Evolutionary conservation across 2,113 vertebrate genomes (phyloP), one percentile per base, ranked within the genome.

Genomic region (Macquaria ambigua): DNA sequence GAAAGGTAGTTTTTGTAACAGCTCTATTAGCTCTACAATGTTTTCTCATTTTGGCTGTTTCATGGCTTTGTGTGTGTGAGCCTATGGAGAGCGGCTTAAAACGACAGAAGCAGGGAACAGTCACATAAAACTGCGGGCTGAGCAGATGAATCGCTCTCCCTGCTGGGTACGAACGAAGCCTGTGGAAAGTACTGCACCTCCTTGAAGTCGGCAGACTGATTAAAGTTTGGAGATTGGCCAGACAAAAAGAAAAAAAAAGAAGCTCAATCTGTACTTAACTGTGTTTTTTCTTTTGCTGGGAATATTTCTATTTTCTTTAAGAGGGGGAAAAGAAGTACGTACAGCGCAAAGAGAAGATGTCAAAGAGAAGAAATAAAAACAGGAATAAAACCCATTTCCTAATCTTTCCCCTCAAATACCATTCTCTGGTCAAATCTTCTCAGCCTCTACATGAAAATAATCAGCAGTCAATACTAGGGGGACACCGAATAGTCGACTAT

Each of bases 151-250:
- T 92, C 75, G 86, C 85, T 87, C 87, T 92, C 78, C 86, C 75
- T 87, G 37, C 87, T 82, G 91, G 81, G 86, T 77, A 92, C 94
- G 87, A 87, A 85, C 93, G 74, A 74, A 87, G 79, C 62, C 83
- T 76, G 58, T 87, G 88, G 88, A 92, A 91, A 89, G 85, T 56
- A 77, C 56, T 87, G 83, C 70, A 84, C 66, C 84, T 78, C 89
- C 93, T 93, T 92, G 85, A 94, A 94, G 92, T 92, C 74, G 6
- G 66, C 5, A 34, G 70, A 58, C 81, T 94, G 92, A 96, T 96
- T 94, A 94, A 89, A 93, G 91, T 89, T 88, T 90, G 91, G 86
- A 93, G 76, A 84, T 67, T 56, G 50, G 89, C 79, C 91, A 89
- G 79, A 84, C 73, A 77, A 69, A 89, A 77, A 80, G 61, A 50